Conservation (phyloP, 2,113 vertebrate genomes). For the Sprattus sprattus region DNA sequence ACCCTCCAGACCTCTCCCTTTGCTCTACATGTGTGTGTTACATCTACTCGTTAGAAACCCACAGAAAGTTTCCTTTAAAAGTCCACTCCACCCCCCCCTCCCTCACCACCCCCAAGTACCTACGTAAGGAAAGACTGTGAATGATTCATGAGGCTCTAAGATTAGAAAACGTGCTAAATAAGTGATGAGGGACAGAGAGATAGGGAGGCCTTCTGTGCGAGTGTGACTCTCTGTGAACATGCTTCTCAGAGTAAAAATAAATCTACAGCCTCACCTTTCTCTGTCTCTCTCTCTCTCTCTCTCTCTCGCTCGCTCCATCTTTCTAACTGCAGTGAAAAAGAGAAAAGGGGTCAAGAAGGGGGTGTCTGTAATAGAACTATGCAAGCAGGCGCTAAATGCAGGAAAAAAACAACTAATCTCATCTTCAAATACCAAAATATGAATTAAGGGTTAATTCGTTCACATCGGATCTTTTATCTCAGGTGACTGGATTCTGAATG, state of each 20-base stretch:
- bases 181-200: constrained; percentile 45
- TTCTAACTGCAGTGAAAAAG: not conserved
- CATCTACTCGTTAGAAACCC: not conserved
- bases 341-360: not conserved
- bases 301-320: not conserved
- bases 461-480: not conserved
- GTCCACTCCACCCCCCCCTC: constrained; percentile 22
- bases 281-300: not conserved
- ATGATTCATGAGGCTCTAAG: constrained; percentile 45
- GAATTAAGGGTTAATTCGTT: not conserved
- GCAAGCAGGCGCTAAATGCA: not conserved
- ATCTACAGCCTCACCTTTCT: constrained; percentile 22
- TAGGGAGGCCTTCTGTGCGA: constrained; percentile 33
- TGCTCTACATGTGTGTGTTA: not conserved
- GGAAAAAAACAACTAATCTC: not conserved
- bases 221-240: constrained; percentile 44
- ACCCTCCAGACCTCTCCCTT: not conserved
- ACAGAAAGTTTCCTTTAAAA: constrained; percentile 13
- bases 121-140: constrained; percentile 32
- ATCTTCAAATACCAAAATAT: too few relatives aligned
- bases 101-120: constrained; percentile 15
- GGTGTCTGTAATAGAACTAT: not conserved
- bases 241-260: constrained; percentile 43
- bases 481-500: not conserved
- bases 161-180: constrained; percentile 41